A percentile compares a stretch with the other conserved stretches of the same genome.
These are phyloP conservation scores for Psammodynastes pulverulentus DNA, from an alignment of 2,113 vertebrate species.

Conservation along the genomic window DNA sequence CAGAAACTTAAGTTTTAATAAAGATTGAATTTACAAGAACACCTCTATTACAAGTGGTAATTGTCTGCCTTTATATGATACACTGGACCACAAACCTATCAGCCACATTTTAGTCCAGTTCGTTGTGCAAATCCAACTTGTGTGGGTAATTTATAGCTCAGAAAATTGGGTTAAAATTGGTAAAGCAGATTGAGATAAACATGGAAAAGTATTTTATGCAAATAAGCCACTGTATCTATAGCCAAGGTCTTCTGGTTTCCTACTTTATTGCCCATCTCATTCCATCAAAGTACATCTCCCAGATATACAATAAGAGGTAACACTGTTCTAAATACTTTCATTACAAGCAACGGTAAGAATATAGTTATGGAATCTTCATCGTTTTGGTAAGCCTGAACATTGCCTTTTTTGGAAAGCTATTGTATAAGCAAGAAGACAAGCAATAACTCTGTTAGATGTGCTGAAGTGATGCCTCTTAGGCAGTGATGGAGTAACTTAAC, in stretches of 20 bases:
- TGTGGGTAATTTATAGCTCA: not conserved
- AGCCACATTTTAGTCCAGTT: not conserved
- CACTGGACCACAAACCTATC: not conserved
- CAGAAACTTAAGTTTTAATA: not conserved
- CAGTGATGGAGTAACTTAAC: not conserved
- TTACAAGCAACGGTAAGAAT: not conserved
- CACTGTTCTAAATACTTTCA: not conserved
- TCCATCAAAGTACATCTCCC: not conserved
- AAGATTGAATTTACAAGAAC: not conserved
- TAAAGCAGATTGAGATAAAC: not conserved
- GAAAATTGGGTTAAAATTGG: not conserved
- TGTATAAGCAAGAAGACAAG: not conserved
- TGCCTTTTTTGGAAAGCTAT: not conserved
- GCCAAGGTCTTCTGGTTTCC: not conserved
- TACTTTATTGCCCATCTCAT: not conserved
- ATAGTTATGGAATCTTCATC: not conserved
- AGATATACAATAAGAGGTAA: not conserved
- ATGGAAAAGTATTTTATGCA: not conserved
- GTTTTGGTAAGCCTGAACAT: not conserved
- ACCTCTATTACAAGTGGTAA: not conserved
- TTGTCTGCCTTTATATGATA: not conserved
- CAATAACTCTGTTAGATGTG: not conserved
- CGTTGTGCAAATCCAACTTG: not conserved
- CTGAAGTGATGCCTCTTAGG: not conserved
- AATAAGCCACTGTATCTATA: not conserved